Base-by-base conservation (phyloP, 2,797 vertebrate species). In the Acestrorhynchus altus region DNA sequence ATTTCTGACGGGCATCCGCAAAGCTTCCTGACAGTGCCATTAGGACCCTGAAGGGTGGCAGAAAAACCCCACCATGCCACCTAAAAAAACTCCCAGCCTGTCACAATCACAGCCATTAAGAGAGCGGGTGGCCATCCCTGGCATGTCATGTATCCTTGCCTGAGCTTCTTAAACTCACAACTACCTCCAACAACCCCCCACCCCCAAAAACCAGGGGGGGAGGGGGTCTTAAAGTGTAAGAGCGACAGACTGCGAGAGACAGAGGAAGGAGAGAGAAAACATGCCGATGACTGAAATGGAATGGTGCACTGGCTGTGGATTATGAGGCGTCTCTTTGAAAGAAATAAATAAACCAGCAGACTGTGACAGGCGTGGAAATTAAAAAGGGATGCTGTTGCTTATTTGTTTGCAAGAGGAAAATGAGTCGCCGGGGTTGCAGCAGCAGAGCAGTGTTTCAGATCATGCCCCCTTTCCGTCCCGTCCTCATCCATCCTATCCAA, bases 351-450 rank as follows among this genome's bases (percentile, higher is more conserved):
- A 84, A 86, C 83, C 87, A 78, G 82, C n/a, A 73, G 86, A 87
- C 71, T 64, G 72, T 88, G 90, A 90, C 88, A 90, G 86, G 86
- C 87, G 13, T 90, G 89, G 78, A 90, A 91, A 90, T 92, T 87
- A 91, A 89, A 90, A 88, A 83, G 76, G 84, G 85, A 85, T 40
- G 47, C 39, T 47, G 52, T 26, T n/a, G 56, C 57, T 69, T 63
- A 46, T 74, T 70, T 64, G 72, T 75, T 57, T 71, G 67, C 39
- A 1, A 47, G 8, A 13, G 22, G 31, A 61, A 60, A 74, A 74
- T 57, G 22, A 66, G n/a, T 61, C n/a, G 56, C 77, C 22, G 31
- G 18, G 65, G 44, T 52, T 69, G 49, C 8, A 22, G n/a, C 4
- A 31, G 44, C 13, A 28, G 15, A 63, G n/a, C 31, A 63, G 31